Evolutionary conservation across 2,797 vertebrate species (phyloP), one percentile per base, ranked within the genome.

Genomic region (Moxostoma hubbsi): DNA sequence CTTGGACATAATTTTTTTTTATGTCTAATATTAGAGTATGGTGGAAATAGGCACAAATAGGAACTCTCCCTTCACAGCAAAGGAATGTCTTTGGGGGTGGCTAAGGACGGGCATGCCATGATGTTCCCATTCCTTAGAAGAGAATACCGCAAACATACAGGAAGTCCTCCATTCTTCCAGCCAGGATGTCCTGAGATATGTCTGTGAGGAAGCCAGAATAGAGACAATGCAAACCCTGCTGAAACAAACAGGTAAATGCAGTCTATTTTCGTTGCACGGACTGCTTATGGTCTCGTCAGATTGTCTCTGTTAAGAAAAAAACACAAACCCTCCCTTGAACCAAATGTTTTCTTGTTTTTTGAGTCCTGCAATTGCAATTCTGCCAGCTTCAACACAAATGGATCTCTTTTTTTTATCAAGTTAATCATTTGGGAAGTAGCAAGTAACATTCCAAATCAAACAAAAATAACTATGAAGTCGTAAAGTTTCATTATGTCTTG

Each of bases 181-280:
- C 50, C 85, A 88, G 92, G 89, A 91, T 87, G 80, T 90, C 83
- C 85, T 82, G 83, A 85, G 85, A 87, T 36, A 36, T 80, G 73
- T 81, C 64, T 64, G 15, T 65, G 68, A 78, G 84, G 83, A 87
- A 78, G 75, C 79, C 63, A 51, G 59, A 81, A 53, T 73, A 73
- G 61, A 66, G 64, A 46, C 82, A 49, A 36, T 54, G 53, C 58
- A 59, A 24, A 16, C 9, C 10, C 51, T n/a, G 7, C 69, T 55
- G 18, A 80, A 71, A 81, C 68, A 86, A 79, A 77, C 10, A 62
- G 82, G 82, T 78, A 81, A 79, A 85, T 63, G 49, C 63, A 7
- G 8, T 53, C 61, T 84, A 80, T 83, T 85, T 81, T 85, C 59
- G 79, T 73, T 15, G 49, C 51, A 13, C 24, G 66, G 67, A n/a